phyloP scores from a whole-genome alignment of 2,113 vertebrate genomes.

The Crotalus horridus region DNA sequence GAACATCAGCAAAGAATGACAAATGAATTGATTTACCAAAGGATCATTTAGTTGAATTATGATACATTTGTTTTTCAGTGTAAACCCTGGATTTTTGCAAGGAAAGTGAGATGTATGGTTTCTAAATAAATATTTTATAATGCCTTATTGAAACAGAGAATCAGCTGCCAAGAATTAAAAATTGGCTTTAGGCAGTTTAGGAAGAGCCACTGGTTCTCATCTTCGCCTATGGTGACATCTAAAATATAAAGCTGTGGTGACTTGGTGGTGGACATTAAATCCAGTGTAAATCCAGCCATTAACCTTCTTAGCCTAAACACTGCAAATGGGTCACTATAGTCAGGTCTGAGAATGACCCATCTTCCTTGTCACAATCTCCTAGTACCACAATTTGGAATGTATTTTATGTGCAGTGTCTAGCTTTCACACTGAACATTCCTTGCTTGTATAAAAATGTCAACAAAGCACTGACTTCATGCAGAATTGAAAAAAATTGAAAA shows the following conservation, averaged over 20 bases:
- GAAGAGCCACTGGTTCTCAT: too few relatives aligned
- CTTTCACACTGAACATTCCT: not conserved
- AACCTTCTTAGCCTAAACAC: not conserved
- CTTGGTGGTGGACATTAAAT: too few relatives aligned
- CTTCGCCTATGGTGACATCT: not conserved
- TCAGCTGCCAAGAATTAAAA: not conserved
- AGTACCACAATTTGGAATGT: not conserved
- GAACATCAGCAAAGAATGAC: not conserved
- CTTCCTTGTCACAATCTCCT: not conserved
- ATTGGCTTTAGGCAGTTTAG: not conserved
- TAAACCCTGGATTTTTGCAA: not conserved
- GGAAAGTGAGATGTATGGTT: not conserved
- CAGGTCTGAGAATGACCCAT: not conserved
- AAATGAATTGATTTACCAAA: not conserved
- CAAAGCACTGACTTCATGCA: not conserved
- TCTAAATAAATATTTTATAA: not conserved
- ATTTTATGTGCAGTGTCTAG: not conserved
- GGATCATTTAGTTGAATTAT: not conserved
- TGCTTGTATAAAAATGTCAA: not conserved
- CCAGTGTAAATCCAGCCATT: too few relatives aligned
- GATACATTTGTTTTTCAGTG: not conserved
- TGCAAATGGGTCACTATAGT: not conserved
- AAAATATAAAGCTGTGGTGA: not conserved
- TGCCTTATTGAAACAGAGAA: not conserved
- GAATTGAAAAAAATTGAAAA: not conserved